Evolutionary conservation across 2,797 vertebrate genomes (phyloP), one percentile per base, ranked within the genome.

Genomic region (Falco novaeseelandiae): DNA sequence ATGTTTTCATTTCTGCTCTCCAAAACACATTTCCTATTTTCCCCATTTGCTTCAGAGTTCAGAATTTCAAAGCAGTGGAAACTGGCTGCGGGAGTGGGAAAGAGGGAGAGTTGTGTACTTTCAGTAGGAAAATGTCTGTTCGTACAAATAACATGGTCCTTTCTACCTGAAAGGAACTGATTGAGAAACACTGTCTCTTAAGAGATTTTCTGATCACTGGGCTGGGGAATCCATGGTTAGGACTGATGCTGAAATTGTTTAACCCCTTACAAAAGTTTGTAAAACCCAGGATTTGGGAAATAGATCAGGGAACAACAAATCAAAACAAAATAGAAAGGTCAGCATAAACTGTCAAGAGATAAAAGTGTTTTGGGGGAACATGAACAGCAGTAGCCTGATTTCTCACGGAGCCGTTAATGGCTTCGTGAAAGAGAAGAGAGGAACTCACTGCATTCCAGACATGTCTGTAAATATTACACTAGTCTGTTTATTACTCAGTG

Each of bases 381-480:
- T 2, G 36, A 69, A 42, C 49, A 51, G 70, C 5, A 2, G 51
- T 83, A 87, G 70, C 80, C 83, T 82, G 67, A 92, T 42, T 71
- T 54, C 48, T 82, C n/a, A 66, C 77, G 91, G 63, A 86, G 78
- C 72, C 69, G 49, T 93, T 89, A 88, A 86, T 81, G 96, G 90
- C 59, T 95, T 95, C 0, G 54, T 84, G 17, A 82, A 97, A 97
- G 94, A 93, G 54, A 83, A 82, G 82, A 85, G 78, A 93, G 96
- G 89, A 97, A 95, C 65, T 93, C 38, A 58, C 13, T 62, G 83
- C 91, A 94, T 96, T 97, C 90, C 93, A 97, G 87, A 90, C 78
- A 93, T 83, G 93, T 96, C 93, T 96, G 87, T 92, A 97, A 97
- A 97, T 93, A 96, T 94, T 93, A 93, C 89, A 83, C 77, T 88